Conservation (phyloP, 2,113 vertebrate genomes). For the Vimba vimba region DNA sequence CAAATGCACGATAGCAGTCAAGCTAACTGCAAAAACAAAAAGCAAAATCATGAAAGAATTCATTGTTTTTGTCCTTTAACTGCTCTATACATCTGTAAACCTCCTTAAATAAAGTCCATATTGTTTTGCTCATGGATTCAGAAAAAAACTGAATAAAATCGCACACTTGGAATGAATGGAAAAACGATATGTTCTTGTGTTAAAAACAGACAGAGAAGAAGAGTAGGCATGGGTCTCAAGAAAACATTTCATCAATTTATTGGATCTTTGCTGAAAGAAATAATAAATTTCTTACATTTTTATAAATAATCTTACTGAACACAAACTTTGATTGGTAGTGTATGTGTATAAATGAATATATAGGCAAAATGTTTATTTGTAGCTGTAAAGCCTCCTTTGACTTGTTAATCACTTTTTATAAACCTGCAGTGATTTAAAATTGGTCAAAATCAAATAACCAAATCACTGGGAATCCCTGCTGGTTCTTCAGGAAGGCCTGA, state of each 20-base stretch:
- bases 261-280: too few species aligned
- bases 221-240: neutral
- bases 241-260: neutral
- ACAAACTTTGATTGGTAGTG: neutral
- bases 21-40: neutral
- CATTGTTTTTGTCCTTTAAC: neutral
- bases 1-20: neutral
- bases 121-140: neutral
- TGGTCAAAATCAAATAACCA: neutral
- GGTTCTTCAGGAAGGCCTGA: neutral
- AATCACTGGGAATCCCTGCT: too few species aligned
- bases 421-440: neutral
- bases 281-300: neutral
- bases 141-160: neutral
- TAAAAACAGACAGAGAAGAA: neutral
- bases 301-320: neutral
- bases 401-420: constrained; percentile 2
- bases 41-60: neutral
- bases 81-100: neutral
- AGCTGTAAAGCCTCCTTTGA: too few species aligned
- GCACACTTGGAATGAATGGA: neutral
- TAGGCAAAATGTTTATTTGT: neutral
- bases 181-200: neutral
- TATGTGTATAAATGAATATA: neutral
- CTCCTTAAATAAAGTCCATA: neutral